Evolutionary conservation across 1,140 invertebrate genomes (phyloP).

Genomic region (Melitaea cinxia): DNA sequence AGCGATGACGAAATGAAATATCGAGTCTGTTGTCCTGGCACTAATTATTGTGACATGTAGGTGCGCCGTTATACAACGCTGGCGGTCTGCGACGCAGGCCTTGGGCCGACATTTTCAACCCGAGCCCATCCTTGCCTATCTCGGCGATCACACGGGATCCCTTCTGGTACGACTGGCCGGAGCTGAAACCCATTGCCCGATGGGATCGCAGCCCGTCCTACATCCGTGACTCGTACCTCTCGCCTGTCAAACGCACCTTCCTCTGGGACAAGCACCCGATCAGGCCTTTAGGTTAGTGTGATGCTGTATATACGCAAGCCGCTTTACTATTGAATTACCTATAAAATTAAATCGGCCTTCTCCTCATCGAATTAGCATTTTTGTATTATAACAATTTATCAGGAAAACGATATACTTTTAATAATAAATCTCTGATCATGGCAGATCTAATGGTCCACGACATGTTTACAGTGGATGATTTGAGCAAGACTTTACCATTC

Average conservation of each 20-base stretch:
- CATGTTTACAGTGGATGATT: constrained; percentile 74
- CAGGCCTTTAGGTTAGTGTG: constrained; percentile 88
- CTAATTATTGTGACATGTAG: constrained; percentile 76
- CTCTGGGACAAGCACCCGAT: constrained; percentile 94
- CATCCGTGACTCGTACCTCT: constrained; percentile 92
- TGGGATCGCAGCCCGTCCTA: constrained; percentile 88
- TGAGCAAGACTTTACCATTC: constrained; percentile 78
- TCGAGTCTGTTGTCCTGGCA: constrained; percentile 61
- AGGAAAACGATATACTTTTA: constrained; percentile 28
- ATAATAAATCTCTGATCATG: constrained; percentile 59
- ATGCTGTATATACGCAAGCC: constrained; percentile 60
- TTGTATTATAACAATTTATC: constrained; percentile 18
- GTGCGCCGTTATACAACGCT: constrained; percentile 86
- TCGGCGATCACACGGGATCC: constrained; percentile 91
- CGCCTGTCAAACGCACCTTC: constrained; percentile 93
- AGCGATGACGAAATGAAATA: constrained; percentile 45
- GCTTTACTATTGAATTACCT: constrained; percentile 55
- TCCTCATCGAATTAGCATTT: constrained; percentile 40
- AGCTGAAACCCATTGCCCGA: constrained; percentile 86
- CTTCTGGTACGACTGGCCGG: constrained; percentile 92
- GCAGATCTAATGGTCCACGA: constrained; percentile 78
- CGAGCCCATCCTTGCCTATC: constrained; percentile 88
- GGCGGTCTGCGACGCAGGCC: constrained; percentile 85
- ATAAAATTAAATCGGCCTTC: constrained; percentile 62
- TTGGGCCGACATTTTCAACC: constrained; percentile 88